Conservation (phyloP, 2,888 invertebrate species). For the Aphidoletes aphidimyza region DNA sequence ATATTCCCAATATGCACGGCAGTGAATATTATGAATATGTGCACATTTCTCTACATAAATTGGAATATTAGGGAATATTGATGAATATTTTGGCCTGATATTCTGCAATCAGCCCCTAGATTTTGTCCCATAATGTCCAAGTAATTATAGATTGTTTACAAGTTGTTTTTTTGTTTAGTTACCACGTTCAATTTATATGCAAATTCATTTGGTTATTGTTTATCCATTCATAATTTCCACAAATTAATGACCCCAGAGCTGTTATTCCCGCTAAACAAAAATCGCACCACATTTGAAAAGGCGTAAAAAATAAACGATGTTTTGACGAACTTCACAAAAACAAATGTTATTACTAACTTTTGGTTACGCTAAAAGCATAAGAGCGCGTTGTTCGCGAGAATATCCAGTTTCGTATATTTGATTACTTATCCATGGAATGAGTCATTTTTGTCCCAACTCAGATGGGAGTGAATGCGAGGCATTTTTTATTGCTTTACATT, state of each 20-base stretch:
- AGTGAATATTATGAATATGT: too few relatives aligned
- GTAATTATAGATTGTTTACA: not conserved
- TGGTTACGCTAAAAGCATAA: too few relatives aligned
- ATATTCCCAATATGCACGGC: too few relatives aligned
- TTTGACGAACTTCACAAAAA: not conserved
- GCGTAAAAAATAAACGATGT: too few relatives aligned
- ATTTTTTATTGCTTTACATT: not conserved
- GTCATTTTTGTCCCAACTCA: too few relatives aligned
- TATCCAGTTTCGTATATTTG: not conserved
- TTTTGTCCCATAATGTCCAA: not conserved
- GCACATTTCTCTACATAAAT: too few relatives aligned
- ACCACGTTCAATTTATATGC: not conserved
- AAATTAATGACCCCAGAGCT: not conserved
- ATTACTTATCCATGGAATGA: not conserved
- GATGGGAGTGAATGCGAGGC: too few relatives aligned
- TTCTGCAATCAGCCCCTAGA: too few relatives aligned
- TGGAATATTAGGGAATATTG: too few relatives aligned
- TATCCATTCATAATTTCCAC: constrained; percentile 2
- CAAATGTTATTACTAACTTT: not conserved
- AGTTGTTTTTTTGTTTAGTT: not conserved
- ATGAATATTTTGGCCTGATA: too few relatives aligned
- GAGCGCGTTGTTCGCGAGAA: too few relatives aligned
- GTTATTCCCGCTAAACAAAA: not conserved
- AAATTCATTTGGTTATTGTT: not conserved
- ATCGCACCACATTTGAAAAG: too few relatives aligned